Evolutionary conservation across 2,797 vertebrate genomes (phyloP).

Genomic region (Aselliscus stoliczkanus): DNA sequence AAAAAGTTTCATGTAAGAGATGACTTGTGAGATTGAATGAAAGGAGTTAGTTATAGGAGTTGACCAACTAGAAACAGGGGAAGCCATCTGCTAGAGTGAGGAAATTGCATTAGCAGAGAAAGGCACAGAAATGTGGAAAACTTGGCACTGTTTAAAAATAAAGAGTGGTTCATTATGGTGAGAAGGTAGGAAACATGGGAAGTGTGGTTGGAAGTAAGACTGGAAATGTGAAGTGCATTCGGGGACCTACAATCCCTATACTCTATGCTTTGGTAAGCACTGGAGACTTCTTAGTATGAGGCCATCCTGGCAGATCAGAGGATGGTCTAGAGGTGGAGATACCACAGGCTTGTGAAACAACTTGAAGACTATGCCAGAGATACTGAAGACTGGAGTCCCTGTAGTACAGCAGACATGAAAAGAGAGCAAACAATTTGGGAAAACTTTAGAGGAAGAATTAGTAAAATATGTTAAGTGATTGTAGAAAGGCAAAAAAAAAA

Average conservation of each 20-base stretch:
- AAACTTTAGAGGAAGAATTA: neutral
- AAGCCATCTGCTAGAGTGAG: neutral
- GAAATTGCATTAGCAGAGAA: conserved; percentile 29
- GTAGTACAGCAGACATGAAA: neutral
- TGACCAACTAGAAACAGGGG: neutral
- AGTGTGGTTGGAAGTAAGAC: neutral
- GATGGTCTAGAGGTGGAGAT: neutral
- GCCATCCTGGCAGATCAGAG: neutral
- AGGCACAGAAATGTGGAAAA: neutral
- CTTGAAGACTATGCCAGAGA: neutral
- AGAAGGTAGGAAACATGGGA: neutral
- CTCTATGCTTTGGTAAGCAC: neutral
- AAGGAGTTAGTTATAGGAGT: neutral
- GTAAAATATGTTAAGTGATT: neutral
- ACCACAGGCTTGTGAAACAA: neutral
- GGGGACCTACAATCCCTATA: neutral
- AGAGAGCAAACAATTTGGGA: neutral
- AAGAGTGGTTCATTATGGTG: neutral
- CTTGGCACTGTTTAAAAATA: conserved; percentile 34
- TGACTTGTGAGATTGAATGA: neutral
- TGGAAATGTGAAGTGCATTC: neutral
- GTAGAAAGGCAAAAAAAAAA: neutral
- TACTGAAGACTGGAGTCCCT: neutral
- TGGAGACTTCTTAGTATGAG: neutral
- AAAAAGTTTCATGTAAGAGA: neutral